Conservation (phyloP, 2,888 invertebrate species). For the Drosophila infuscata region DNA sequence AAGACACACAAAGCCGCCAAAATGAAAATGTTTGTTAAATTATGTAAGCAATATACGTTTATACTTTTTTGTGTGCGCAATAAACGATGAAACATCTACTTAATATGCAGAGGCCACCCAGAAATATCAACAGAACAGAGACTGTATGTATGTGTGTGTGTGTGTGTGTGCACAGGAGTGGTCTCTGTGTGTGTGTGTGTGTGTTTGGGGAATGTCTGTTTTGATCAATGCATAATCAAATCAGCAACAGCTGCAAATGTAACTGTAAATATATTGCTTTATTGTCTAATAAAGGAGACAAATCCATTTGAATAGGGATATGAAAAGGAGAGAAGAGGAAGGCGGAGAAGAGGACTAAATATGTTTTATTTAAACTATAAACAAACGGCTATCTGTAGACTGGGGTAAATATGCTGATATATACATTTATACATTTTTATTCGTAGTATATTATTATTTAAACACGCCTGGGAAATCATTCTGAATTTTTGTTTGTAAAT, state of each 20-base stretch:
- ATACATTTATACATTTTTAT: neutral
- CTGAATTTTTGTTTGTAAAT: neutral
- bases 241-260: conserved; percentile 58
- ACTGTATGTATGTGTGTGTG: conserved; percentile 13
- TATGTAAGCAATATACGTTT: conserved; percentile 68
- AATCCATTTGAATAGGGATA: neutral
- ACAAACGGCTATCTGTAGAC: neutral
- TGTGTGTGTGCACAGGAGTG: conserved; percentile 16
- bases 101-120: conserved; percentile 66
- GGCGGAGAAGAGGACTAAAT: neutral
- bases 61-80: conserved; percentile 51
- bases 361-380: neutral
- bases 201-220: conserved; percentile 17
- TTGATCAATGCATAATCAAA: conserved; percentile 62
- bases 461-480: neutral
- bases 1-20: conserved; percentile 44
- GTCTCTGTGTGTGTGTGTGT: conserved; percentile 9
- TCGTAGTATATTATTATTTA: neutral
- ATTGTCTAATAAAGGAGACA: conserved; percentile 1
- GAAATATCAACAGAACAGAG: conserved; percentile 41
- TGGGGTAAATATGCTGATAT: neutral
- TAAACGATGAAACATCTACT: conserved; percentile 71
- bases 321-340: neutral
- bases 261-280: conserved; percentile 26
- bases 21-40: conserved; percentile 70